A percentile compares a stretch with the other conserved stretches of the same genome.
Evolutionary conservation across 2,888 invertebrate species (phyloP).

Genomic region (Hemithea aestivaria): DNA sequence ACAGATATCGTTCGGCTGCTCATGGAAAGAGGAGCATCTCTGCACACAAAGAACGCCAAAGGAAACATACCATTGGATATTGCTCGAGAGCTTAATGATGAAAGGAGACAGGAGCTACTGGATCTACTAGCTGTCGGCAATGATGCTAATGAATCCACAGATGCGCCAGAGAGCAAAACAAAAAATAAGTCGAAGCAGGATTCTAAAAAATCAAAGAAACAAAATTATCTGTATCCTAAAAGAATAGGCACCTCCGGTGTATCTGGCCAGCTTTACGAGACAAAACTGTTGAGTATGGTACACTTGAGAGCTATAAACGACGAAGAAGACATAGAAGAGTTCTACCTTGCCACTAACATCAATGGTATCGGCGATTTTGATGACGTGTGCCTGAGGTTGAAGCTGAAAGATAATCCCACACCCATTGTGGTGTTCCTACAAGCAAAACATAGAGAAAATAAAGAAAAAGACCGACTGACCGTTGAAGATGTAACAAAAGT

Average conservation of each 20-base stretch:
- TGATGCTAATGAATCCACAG: neutral
- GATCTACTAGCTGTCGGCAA: slow-evolving; percentile 3
- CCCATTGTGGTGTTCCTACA: slow-evolving; percentile 36
- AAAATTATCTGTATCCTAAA: slow-evolving; percentile 18
- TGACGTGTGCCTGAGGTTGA: slow-evolving; percentile 37
- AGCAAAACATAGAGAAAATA: slow-evolving; percentile 39
- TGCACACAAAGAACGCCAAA: slow-evolving; percentile 19
- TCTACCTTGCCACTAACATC: slow-evolving; percentile 38
- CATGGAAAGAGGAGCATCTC: slow-evolving; percentile 24
- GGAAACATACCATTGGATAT: slow-evolving; percentile 28
- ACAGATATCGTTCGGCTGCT: slow-evolving; percentile 24
- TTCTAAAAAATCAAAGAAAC: neutral
- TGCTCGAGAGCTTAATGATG: slow-evolving; percentile 14
- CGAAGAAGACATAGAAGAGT: slow-evolving; percentile 28
- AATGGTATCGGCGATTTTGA: slow-evolving; percentile 41
- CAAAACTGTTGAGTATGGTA: slow-evolving; percentile 36
- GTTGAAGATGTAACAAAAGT: slow-evolving; percentile 29
- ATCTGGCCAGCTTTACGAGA: slow-evolving; percentile 28
- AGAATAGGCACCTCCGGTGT: slow-evolving; percentile 24
- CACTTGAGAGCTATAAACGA: slow-evolving; percentile 34
- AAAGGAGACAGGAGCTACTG: slow-evolving; percentile 11
- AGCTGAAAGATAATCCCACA: slow-evolving; percentile 20
- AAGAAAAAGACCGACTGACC: slow-evolving; percentile 32
- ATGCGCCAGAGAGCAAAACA: neutral
- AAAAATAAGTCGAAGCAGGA: slow-evolving; percentile 1